Percentiles rank a stretch among this genome's conserved stretches.
Evolutionary conservation across 1,140 invertebrate species (phyloP).

Genomic region (Aphaenogaster floridana): DNA sequence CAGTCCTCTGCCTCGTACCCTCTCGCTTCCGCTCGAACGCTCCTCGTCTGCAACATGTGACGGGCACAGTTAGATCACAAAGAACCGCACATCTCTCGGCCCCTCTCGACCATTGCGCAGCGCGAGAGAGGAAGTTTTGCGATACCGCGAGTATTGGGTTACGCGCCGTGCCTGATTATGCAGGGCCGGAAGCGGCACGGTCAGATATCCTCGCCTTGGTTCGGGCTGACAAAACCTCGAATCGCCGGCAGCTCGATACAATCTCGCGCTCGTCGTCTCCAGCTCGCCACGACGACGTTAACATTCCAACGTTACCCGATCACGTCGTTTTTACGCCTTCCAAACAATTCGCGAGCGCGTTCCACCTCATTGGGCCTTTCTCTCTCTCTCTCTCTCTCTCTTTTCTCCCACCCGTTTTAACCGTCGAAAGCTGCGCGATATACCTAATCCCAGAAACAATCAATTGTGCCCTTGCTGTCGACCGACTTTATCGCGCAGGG

Average conservation of each 20-base stretch:
- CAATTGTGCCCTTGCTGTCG: conserved; percentile 24
- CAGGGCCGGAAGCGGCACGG: background rate
- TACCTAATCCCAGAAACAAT: background rate
- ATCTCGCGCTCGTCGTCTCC: background rate
- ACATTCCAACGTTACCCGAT: background rate
- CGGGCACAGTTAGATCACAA: background rate
- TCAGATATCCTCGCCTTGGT: background rate
- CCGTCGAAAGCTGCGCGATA: background rate
- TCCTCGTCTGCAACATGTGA: conserved; percentile 10
- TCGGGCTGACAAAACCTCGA: background rate
- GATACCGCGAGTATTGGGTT: background rate
- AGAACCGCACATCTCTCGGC: background rate
- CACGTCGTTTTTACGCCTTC: background rate
- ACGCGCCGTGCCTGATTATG: background rate
- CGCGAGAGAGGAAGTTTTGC: background rate
- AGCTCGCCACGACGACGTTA: background rate
- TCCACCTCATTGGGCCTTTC: background rate
- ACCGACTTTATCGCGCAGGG: background rate
- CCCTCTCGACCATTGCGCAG: background rate
- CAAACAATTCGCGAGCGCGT: background rate
- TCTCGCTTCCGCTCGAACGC: background rate
- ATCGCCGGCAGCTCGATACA: background rate
- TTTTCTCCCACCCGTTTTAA: background rate
- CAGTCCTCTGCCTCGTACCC: too few relatives aligned
- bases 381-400: background rate